Conservation (phyloP, 2,113 vertebrate genomes). For the Lophius piscatorius region DNA sequence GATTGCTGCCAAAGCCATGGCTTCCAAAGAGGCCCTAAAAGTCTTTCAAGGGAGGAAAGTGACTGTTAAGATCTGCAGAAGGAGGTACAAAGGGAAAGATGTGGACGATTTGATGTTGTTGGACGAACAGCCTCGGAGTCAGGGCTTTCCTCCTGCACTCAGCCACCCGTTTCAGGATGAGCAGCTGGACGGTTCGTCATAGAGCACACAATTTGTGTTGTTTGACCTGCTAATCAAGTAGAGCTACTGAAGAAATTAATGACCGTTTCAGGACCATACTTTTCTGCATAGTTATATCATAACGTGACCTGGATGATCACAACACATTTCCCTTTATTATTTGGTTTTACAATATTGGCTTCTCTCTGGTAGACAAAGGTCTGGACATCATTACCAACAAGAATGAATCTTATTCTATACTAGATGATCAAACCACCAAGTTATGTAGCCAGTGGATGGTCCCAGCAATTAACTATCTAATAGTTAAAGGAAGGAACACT, state of each 20-base stretch:
- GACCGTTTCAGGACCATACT: too few relatives aligned
- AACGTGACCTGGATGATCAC: too few relatives aligned
- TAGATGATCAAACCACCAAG: too few relatives aligned
- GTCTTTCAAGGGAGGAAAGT: slow-evolving; percentile 96
- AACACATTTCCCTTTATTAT: too few relatives aligned
- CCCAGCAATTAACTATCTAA: too few relatives aligned
- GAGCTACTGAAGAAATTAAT: slow-evolving; percentile 24
- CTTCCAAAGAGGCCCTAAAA: slow-evolving; percentile 95
- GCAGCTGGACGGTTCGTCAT: slow-evolving; percentile 36
- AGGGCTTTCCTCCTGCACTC: slow-evolving; percentile 92
- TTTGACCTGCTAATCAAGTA: neutral
- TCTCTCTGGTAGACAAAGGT: too few relatives aligned
- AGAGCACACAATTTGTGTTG: slow-evolving; percentile 5
- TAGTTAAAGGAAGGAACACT: too few relatives aligned
- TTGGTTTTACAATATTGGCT: too few relatives aligned
- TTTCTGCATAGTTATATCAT: too few relatives aligned
- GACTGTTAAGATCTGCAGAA: slow-evolving; percentile 90
- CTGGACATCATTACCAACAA: too few relatives aligned
- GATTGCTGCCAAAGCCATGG: slow-evolving; percentile 90
- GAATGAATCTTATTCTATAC: too few relatives aligned
- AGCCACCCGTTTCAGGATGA: slow-evolving; percentile 86
- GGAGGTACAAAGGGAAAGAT: slow-evolving; percentile 89
- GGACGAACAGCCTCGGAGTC: slow-evolving; percentile 89
- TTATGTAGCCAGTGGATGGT: too few relatives aligned
- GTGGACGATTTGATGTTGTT: slow-evolving; percentile 93